These are phyloP conservation scores for Calliphora vomitoria DNA, from an alignment of 2,888 invertebrate genomes.

Conservation along the genomic window DNA sequence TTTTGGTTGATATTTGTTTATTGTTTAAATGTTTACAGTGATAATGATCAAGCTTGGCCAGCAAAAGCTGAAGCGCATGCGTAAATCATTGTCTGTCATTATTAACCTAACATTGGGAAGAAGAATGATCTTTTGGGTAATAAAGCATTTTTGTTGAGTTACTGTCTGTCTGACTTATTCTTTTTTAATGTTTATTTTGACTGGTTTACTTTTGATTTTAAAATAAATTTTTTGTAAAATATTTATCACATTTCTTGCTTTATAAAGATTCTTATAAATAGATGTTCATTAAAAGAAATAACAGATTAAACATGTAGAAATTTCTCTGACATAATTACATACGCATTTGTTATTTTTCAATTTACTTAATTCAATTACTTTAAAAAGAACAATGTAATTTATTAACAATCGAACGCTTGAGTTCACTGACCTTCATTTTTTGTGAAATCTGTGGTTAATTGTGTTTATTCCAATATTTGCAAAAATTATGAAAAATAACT, in stretches of 20 bases:
- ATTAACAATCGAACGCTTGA: no score
- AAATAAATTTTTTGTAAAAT: neutral
- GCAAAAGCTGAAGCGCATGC: neutral
- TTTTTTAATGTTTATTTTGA: neutral
- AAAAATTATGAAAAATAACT: neutral
- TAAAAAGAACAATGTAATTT: neutral
- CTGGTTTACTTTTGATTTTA: slow-evolving; percentile 3
- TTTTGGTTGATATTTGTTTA: neutral
- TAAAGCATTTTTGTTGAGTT: neutral
- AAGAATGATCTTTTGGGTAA: neutral
- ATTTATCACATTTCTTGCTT: neutral
- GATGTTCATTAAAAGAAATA: neutral
- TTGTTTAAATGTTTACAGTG: neutral
- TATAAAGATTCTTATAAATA: neutral
- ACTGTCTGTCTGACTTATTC: neutral
- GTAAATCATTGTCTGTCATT: neutral
- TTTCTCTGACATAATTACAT: slow-evolving; percentile 11
- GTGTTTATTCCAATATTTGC: neutral
- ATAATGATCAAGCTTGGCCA: neutral
- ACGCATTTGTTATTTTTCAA: neutral
- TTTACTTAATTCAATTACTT: neutral
- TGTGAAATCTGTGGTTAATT: neutral
- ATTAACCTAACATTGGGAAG: neutral
- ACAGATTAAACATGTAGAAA: neutral
- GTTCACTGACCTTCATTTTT: neutral